phyloP scores from a whole-genome alignment of 2,113 vertebrate species.

The Perccottus glenii region DNA sequence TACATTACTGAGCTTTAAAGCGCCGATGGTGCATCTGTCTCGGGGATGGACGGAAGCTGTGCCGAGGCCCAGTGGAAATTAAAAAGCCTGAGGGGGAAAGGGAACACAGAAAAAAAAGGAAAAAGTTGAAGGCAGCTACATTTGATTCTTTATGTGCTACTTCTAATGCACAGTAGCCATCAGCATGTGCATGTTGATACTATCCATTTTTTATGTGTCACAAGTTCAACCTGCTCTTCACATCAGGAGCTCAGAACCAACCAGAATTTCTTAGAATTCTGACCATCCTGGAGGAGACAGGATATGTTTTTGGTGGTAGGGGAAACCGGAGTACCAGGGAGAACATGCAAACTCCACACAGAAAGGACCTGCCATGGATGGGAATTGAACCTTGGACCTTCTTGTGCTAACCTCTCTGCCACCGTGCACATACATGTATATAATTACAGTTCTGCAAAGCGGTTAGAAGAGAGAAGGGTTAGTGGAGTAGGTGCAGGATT shows the following conservation, averaged over 20 bases:
- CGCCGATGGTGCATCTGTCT: slow-evolving; percentile 74
- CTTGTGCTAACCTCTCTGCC: no score
- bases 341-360: no score
- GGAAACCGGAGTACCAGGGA: no score
- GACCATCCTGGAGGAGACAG: no score
- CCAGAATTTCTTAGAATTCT: no score
- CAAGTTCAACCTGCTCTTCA: slow-evolving; percentile 61
- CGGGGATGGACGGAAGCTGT: slow-evolving; percentile 61
- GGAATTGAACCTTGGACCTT: no score
- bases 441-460: no score
- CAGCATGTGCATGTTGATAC: slow-evolving; percentile 23
- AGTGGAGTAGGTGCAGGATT: no score
- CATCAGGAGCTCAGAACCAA: slow-evolving; percentile 28
- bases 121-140: slow-evolving; percentile 71
- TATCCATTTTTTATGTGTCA: slow-evolving; percentile 44
- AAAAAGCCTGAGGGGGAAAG: slow-evolving; percentile 65
- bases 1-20: slow-evolving; percentile 79
- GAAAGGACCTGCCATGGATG: no score
- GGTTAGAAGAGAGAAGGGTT: no score
- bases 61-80: slow-evolving; percentile 68
- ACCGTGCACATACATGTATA: no score
- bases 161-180: slow-evolving; percentile 65
- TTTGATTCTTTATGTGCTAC: slow-evolving; percentile 66
- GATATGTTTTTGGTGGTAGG: no score
- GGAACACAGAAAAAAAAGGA: slow-evolving; percentile 30